Evolutionary conservation across 1,140 invertebrate genomes (phyloP).

Genomic region (Temnothorax nylanderi): DNA sequence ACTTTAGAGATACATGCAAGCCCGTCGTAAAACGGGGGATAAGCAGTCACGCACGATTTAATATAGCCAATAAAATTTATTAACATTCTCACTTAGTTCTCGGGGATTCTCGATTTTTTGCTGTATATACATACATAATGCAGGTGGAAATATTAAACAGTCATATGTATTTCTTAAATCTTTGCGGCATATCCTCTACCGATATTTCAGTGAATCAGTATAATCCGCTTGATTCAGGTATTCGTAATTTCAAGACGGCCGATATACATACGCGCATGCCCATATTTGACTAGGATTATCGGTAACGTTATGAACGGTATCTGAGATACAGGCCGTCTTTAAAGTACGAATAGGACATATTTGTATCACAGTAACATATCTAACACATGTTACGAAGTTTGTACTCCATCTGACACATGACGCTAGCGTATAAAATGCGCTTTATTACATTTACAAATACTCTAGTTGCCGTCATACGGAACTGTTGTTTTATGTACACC

Average conservation of each 20-base stretch:
- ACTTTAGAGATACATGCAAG: neutral
- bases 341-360: neutral
- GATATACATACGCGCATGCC: neutral
- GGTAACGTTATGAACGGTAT: neutral
- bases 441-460: slow-evolving; percentile 31
- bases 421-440: slow-evolving; percentile 58
- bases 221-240: slow-evolving; percentile 8
- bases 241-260: slow-evolving; percentile 7
- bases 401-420: slow-evolving; percentile 39
- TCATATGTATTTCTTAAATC: neutral
- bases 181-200: neutral
- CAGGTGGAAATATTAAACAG: slow-evolving; percentile 20
- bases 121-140: slow-evolving; percentile 21
- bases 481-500: neutral
- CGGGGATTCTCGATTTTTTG: neutral
- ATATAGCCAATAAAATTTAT: slow-evolving; percentile 40
- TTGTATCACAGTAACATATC: slow-evolving; percentile 66
- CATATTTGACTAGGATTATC: slow-evolving; percentile 35
- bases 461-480: neutral
- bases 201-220: neutral
- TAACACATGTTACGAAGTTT: slow-evolving; percentile 52
- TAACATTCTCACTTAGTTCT: neutral
- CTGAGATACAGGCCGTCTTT: slow-evolving; percentile 11
- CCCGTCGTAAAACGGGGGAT: neutral
- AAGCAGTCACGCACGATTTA: neutral